Evolutionary conservation across 2,113 vertebrate species (phyloP).

Genomic region (Todiramphus saurophagus): DNA sequence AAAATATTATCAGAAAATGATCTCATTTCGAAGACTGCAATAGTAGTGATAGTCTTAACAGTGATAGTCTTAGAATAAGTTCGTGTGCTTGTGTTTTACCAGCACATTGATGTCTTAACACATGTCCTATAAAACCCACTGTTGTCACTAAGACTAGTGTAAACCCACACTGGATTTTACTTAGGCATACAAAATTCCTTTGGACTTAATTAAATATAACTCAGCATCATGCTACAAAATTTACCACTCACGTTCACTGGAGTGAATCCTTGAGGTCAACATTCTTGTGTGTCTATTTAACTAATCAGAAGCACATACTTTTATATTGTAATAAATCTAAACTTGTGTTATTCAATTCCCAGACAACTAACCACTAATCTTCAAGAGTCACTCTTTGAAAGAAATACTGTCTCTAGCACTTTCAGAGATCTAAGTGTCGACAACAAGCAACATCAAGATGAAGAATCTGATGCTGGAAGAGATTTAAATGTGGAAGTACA

Average conservation of each 20-base stretch:
- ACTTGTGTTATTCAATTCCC: neutral
- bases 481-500: neutral
- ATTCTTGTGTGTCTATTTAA: neutral
- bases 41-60: neutral
- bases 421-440: neutral
- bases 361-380: neutral
- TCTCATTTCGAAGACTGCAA: neutral
- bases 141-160: neutral
- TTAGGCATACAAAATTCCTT: neutral
- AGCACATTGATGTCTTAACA: neutral
- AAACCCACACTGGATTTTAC: neutral
- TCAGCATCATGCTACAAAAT: neutral
- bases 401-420: neutral
- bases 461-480: neutral
- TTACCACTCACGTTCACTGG: neutral
- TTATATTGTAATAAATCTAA: neutral
- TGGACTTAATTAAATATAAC: neutral
- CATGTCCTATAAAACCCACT: neutral
- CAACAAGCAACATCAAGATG: neutral
- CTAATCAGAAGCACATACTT: neutral
- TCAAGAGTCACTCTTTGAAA: neutral
- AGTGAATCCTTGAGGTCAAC: neutral
- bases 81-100: neutral
- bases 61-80: neutral
- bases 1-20: neutral